Evolutionary conservation across 2,797 vertebrate genomes (phyloP).

Genomic region (Phaenicophaeus curvirostris): DNA sequence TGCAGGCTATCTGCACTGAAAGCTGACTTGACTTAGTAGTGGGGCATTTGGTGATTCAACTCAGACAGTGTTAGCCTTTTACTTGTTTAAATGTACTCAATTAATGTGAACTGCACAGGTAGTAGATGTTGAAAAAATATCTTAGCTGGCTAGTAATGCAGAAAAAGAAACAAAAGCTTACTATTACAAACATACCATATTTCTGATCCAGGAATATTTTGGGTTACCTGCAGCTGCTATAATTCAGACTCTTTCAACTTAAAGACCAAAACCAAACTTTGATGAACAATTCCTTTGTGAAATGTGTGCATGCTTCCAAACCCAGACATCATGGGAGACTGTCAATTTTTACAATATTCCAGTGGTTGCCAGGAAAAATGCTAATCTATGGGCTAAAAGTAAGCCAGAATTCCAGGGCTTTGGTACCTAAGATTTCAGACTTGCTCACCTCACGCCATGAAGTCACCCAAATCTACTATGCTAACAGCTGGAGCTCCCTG

Average conservation of each 20-base stretch:
- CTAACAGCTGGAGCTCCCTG: background rate
- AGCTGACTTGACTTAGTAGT: background rate
- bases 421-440: background rate
- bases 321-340: background rate
- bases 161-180: background rate
- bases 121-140: background rate
- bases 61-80: background rate
- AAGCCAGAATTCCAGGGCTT: background rate
- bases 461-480: background rate
- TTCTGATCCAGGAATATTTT: background rate
- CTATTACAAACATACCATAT: background rate
- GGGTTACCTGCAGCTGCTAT: background rate
- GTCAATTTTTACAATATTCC: background rate
- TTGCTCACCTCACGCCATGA: background rate
- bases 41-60: background rate
- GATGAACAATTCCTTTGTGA: background rate
- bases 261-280: background rate
- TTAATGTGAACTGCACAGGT: background rate
- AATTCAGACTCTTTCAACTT: background rate
- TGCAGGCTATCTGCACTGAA: background rate
- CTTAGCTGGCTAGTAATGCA: background rate
- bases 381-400: background rate
- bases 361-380: background rate
- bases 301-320: background rate
- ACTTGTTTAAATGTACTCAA: background rate